Conservation (phyloP, 2,888 invertebrate genomes). For the Copidosoma aretas region DNA sequence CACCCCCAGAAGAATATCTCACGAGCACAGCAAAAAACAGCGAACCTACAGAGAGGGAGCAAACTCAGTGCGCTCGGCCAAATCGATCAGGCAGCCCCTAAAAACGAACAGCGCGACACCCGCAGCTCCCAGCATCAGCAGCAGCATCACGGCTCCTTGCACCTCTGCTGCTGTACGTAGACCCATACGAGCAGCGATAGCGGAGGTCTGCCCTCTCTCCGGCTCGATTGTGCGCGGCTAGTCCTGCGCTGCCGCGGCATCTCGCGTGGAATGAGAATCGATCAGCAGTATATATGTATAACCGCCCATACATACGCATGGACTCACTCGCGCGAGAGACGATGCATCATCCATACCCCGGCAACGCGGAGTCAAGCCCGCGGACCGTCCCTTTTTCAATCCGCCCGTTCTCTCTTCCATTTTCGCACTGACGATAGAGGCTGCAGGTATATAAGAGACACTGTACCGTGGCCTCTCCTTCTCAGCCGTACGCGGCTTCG, state of each 20-base stretch:
- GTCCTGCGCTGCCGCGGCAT: conserved; percentile 48
- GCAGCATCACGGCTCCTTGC: too few relatives aligned
- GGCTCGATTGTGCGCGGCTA: conserved; percentile 48
- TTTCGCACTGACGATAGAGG: conserved; percentile 16
- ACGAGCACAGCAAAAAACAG: too few relatives aligned
- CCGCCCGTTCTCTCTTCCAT: conserved; percentile 18
- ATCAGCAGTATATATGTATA: conserved; percentile 48
- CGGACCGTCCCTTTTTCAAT: conserved; percentile 39
- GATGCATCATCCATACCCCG: too few relatives aligned
- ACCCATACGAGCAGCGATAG: too few relatives aligned
- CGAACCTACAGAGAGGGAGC: conserved; percentile 2
- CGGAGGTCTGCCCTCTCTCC: too few relatives aligned
- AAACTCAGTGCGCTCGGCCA: conserved; percentile 33
- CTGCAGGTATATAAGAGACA: conserved; percentile 55
- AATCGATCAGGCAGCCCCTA: conserved; percentile 33
- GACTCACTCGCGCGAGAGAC: too few relatives aligned
- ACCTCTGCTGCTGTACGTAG: too few relatives aligned
- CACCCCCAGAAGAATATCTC: too few relatives aligned
- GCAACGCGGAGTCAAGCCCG: conserved; percentile 11
- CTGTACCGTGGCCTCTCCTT: conserved; percentile 20
- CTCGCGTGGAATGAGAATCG: conserved; percentile 60
- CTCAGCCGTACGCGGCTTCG: too few relatives aligned
- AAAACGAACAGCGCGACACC: not conserved
- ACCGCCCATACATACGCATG: too few relatives aligned
- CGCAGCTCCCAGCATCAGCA: too few relatives aligned